Conservation (phyloP, 2,888 invertebrate genomes). For the Drosophila pseudotakahashii region DNA sequence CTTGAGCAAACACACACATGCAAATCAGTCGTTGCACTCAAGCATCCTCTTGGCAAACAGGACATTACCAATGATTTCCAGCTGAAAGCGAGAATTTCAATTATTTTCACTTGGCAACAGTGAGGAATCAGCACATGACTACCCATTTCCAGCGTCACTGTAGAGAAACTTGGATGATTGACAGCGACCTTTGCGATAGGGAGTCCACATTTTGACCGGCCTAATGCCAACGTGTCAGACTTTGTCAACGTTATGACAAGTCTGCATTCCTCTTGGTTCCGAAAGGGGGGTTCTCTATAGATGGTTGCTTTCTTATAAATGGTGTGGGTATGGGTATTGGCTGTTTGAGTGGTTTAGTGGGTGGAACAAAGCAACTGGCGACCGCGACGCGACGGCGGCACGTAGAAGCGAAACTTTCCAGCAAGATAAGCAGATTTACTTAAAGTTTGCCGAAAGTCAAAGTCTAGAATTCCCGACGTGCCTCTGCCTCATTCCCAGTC, state of each 20-base stretch:
- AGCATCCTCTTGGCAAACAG: constrained; percentile 1
- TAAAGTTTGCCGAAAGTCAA: constrained; percentile 63
- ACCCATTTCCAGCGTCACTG: not conserved
- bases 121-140: constrained; percentile 7
- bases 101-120: constrained; percentile 66
- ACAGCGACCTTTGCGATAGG: constrained; percentile 59
- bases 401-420: constrained; percentile 74
- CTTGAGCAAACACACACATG: constrained; percentile 14
- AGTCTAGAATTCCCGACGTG: constrained; percentile 64
- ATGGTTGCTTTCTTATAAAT: not conserved
- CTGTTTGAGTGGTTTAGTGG: not conserved
- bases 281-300: not conserved
- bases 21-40: constrained; percentile 10
- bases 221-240: constrained; percentile 65
- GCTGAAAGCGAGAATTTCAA: constrained; percentile 63
- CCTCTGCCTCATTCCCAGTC: constrained; percentile 18
- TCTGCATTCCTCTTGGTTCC: constrained; percentile 59
- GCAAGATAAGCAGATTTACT: constrained; percentile 81
- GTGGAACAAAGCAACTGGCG: constrained; percentile 55
- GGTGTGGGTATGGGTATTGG: not conserved
- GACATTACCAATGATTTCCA: constrained; percentile 16
- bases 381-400: constrained; percentile 76
- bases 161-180: constrained; percentile 51
- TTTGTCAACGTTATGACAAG: constrained; percentile 72
- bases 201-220: constrained; percentile 48